Evolutionary conservation across 2,113 vertebrate genomes (phyloP).

Genomic region (Cyprinodon variegatus): DNA sequence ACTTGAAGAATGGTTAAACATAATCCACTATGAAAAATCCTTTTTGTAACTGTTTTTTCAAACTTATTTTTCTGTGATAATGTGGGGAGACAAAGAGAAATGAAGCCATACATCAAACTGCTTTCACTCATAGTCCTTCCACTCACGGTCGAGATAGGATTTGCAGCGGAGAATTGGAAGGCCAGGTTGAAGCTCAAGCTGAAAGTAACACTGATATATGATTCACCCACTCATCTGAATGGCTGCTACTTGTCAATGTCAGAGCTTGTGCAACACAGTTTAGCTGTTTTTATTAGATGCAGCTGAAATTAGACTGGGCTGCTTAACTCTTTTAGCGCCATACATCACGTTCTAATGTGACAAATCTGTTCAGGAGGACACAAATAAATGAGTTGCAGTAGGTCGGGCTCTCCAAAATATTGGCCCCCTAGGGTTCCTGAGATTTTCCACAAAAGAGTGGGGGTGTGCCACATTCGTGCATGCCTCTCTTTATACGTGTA

Average conservation of each 20-base stretch:
- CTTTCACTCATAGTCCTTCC: conserved; percentile 40
- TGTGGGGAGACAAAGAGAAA: conserved; percentile 38
- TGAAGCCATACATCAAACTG: conserved; percentile 39
- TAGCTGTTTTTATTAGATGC: conserved; percentile 24
- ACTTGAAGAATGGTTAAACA: conserved; percentile 14
- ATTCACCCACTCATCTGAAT: conserved; percentile 58
- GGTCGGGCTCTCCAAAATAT: conserved; percentile 25
- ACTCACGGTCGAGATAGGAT: conserved; percentile 48
- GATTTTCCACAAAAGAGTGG: conserved; percentile 24
- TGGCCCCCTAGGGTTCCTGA: conserved; percentile 17
- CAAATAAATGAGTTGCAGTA: conserved; percentile 25
- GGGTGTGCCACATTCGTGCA: conserved; percentile 21
- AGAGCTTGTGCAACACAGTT: conserved; percentile 46
- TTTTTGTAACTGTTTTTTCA: conserved; percentile 43
- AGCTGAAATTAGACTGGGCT: conserved; percentile 23
- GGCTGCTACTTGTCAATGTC: conserved; percentile 63
- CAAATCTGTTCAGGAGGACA: conserved; percentile 35
- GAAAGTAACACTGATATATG: conserved; percentile 62
- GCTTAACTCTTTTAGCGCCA: conserved; percentile 20
- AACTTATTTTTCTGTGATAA: conserved; percentile 46
- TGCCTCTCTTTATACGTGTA: conserved; percentile 11
- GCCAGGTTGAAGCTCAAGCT: conserved; percentile 51
- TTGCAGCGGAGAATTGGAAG: conserved; percentile 31
- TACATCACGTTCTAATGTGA: conserved; percentile 22
- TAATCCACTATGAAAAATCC: conserved; percentile 1